Conservation (phyloP, 1,140 invertebrate species). For the Microplitis mediator region DNA sequence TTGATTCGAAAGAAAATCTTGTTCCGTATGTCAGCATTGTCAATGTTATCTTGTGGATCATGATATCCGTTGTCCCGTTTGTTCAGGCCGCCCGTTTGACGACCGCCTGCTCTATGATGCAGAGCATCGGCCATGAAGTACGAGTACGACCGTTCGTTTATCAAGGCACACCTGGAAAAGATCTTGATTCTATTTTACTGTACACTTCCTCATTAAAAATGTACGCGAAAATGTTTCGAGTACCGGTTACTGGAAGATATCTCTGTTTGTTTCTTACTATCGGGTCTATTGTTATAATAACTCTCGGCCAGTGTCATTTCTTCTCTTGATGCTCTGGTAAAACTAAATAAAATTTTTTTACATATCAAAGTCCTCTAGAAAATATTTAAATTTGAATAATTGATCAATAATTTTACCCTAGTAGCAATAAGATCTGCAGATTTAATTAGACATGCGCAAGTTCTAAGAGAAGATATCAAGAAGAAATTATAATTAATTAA, state of each 20-base stretch:
- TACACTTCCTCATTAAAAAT: slow-evolving; percentile 77
- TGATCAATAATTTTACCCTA: no score
- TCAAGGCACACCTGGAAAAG: slow-evolving; percentile 73
- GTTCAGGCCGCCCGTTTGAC: slow-evolving; percentile 80
- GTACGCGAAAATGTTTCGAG: slow-evolving; percentile 73
- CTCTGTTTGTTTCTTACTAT: slow-evolving; percentile 70
- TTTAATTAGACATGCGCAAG: no score
- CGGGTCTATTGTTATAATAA: slow-evolving; percentile 65
- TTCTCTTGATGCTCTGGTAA: slow-evolving; percentile 34
- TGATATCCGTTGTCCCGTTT: slow-evolving; percentile 72
- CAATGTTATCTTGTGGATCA: slow-evolving; percentile 73
- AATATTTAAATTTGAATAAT: no score
- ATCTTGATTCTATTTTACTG: slow-evolving; percentile 77
- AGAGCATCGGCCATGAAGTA: slow-evolving; percentile 76
- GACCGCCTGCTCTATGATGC: slow-evolving; percentile 72
- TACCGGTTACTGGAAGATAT: slow-evolving; percentile 73
- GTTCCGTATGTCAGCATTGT: slow-evolving; percentile 67
- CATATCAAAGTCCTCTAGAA: no score
- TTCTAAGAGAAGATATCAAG: no score
- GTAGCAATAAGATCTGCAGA: no score
- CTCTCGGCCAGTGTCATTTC: slow-evolving; percentile 70
- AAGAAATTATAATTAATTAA: no score
- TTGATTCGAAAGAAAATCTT: slow-evolving; percentile 63
- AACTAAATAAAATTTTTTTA: no score
- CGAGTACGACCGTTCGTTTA: slow-evolving; percentile 79